These are phyloP conservation scores for Trachythela sp. DNA, from an alignment of 64 coral and sea anemone genomes.

Conservation along the genomic window DNA sequence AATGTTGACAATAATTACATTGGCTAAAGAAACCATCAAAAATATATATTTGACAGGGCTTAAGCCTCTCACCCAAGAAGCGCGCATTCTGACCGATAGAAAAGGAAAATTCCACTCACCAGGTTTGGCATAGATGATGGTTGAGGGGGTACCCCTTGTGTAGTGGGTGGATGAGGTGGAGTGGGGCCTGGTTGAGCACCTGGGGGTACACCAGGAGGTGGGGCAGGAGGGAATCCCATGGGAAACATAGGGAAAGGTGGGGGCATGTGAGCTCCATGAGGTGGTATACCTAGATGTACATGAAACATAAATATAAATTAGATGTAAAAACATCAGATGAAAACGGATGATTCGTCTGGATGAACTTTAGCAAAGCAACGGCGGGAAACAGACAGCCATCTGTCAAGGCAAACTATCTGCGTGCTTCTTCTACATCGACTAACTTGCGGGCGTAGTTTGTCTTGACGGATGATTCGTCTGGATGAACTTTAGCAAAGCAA, in stretches of 20 bases:
- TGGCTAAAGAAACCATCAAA: no score
- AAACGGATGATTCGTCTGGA: background rate
- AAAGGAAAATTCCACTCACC: background rate
- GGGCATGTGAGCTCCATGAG: conserved; percentile 38
- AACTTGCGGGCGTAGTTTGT: no score
- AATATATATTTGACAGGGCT: no score
- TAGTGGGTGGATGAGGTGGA: conserved; percentile 49
- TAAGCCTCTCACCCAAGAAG: no score
- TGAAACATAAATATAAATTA: background rate
- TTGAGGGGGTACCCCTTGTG: conserved; percentile 19
- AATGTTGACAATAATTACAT: no score
- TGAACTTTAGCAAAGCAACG: background rate
- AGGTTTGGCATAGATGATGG: conserved; percentile 21
- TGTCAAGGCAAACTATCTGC: no score
- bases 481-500: background rate
- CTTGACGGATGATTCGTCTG: background rate
- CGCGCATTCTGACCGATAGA: background rate
- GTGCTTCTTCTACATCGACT: no score
- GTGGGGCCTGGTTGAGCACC: conserved; percentile 23
- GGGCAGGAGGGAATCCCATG: conserved; percentile 76
- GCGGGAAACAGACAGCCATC: no score
- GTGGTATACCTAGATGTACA: conserved; percentile 22
- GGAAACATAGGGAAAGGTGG: conserved; percentile 81
- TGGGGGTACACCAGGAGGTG: conserved; percentile 71
- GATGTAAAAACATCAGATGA: background rate